Conservation (phyloP, 2,113 vertebrate genomes). For the Fregata magnificens region DNA sequence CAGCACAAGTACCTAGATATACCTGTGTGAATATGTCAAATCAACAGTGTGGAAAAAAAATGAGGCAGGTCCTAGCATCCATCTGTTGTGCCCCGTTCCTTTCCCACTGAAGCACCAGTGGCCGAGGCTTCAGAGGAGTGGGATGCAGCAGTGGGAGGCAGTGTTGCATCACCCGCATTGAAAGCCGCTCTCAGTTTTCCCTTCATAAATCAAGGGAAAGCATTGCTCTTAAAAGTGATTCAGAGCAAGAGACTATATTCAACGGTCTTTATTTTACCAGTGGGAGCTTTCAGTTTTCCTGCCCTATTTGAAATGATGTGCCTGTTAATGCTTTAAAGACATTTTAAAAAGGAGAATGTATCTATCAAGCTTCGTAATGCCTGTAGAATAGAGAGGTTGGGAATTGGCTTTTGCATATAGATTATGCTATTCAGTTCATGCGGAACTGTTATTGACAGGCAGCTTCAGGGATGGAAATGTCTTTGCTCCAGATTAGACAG, state of each 20-base stretch:
- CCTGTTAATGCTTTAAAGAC: background rate
- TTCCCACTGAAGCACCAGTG: background rate
- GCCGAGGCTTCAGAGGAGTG: rapidly evolving
- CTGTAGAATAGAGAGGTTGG: background rate
- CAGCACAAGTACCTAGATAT: background rate
- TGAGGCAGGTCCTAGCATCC: background rate
- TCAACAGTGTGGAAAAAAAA: background rate
- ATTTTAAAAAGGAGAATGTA: background rate
- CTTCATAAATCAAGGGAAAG: background rate
- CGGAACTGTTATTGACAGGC: background rate
- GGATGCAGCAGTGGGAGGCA: background rate
- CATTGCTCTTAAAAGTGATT: background rate
- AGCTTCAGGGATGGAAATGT: background rate
- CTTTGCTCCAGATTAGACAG: background rate
- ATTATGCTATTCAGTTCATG: background rate
- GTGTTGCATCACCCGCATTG: background rate
- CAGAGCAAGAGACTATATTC: background rate
- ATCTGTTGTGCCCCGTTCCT: rapidly evolving
- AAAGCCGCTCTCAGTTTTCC: background rate
- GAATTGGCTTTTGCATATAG: background rate
- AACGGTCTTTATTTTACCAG: background rate
- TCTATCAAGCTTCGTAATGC: background rate
- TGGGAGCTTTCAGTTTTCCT: background rate
- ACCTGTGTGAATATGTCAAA: background rate
- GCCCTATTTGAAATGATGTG: background rate